Base-by-base conservation (phyloP, 2,113 vertebrate species). In the Sorex araneus region DNA sequence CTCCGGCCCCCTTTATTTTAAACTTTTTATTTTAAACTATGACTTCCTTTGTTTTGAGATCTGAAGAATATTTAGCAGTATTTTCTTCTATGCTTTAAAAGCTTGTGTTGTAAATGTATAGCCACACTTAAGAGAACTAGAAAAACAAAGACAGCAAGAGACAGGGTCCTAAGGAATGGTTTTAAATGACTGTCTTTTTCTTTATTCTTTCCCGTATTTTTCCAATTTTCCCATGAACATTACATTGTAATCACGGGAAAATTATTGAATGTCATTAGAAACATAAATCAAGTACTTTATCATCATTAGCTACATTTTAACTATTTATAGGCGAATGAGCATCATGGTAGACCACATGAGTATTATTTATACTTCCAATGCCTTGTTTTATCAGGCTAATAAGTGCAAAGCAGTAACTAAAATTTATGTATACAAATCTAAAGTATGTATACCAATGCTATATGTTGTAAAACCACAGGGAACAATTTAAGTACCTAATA, bases 191-290 rank as follows among this genome's bases (percentile, higher is more conserved):
- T 40, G 18, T 66, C 30, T 76, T 78, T 88, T 15, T 36, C 82
- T 66, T 86, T 63, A 69, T 67, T 73, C 54, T 82, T 67, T 34
- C 6, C 57, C 50, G 12, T 73, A 69, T 78, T 94, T 88, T 88
- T 69, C 80, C 30, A 90, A 40, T 54, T 76, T 45, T 8, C 21
- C 71, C 10, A 84, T 82, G 69, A 83, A 67, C 23, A 88, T 90
- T 79, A 88, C 28, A 77, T 4, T 90, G 21, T 83, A 86, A 79
- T 23, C 32, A 91, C 77, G 32, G 9, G 28, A n/a, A 89, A 87
- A 80, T 34, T 43, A 87, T 45, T 80, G 93, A 94, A 93, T 60
- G 21, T 32, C 69, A 84, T 67, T 94, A 77, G 91, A 92, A 84
- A 88, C 69, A 34, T 11, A 84, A 85, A 79, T 76, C 36, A 45